Evolutionary conservation across 2,888 invertebrate species (phyloP), one percentile per base, ranked within the genome.

Genomic region (Eutolmus rufibarbis): DNA sequence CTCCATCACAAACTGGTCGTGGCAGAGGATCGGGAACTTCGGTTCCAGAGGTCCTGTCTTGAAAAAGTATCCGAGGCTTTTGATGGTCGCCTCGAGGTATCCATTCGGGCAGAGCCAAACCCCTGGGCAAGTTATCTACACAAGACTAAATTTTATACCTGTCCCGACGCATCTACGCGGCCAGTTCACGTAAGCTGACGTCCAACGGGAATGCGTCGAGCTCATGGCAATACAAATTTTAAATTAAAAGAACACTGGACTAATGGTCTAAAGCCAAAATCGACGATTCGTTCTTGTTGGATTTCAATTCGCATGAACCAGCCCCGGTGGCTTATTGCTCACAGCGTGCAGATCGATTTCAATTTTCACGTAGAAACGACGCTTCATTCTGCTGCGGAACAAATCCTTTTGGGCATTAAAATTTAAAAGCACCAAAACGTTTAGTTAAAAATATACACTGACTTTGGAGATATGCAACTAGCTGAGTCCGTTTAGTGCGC

Each of bases 51-150:
- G 90, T 5, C 91, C 91, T 0, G 92, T 91, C 46, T 92, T 91
- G 86, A 92, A 92, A 87, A 91, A 92, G 84, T 92, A 92, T 16
- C 92, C 93, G 57, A 92, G 88, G 0, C 91, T 90, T 86, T 92
- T 92, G 2, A 92, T 89, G n/a, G 92, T 92, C 1, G 90, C 90
- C 89, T 92, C 92, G 87, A 92, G 87, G 87, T 90, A 91, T 43
- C 92, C 92, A 89, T 91, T 91, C 12, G 91, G 91, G 87, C 92
- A 92, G 0, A 92, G 89, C 92, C 93, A 92, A 46, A 92, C 92
- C 1, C 93, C 92, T 0, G 92, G 92, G 57, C 93, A 92, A 57
- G 93, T 92, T 40, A 92, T 90, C 92, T 92, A 74, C 5, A 89
- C 57, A 31, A 74, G 28, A 66, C 12, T 3, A 14, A 14, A 46